Evolutionary conservation across 1,140 invertebrate species (phyloP), one percentile per base, ranked within the genome.

Genomic region (Drosophila melanica): DNA sequence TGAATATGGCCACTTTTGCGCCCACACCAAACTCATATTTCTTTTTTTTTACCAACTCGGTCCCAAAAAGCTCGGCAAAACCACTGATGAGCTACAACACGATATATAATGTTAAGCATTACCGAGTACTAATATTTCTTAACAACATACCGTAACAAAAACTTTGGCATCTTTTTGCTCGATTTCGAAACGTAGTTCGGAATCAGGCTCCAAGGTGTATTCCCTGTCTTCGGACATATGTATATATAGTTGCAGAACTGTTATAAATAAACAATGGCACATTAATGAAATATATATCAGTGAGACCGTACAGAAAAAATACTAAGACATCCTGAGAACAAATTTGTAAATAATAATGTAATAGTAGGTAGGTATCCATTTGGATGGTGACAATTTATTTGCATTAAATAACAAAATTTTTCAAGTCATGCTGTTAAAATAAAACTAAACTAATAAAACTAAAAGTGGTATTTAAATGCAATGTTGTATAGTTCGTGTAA

Each of bases 11-110:
- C 12, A 98, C 95, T 93, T 99, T 99, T 1, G 98, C 96, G 3
- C 98, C 98, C 6, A 95, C 93, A 20, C 94, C 94, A 91, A 99
- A 99, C 74, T 95, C 95, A 92, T 99, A 99, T 14, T 95, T 95
- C 92, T 98, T 99, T 20, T 97, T 97, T 92, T 97, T 97, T 0
- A 98, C 96, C 62, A 99, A 90, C 93, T 99, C 98, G 0, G 98
- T 98, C 0, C 99, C 99, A 93, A 99, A 99, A 48, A 99, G 94
- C 94, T 99, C 99, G 0, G 97, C 98, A 74, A 96, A 94, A 8
- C 98, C 98, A 90, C 92, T 95, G 89, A 96, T 95, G 12, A 99
- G 92, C 96, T 98, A 37, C 3, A n/a, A 0, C 8, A 12, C 0
- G 3, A 44, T 48, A 14, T 3, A 35, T 5, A 4, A 20, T 12